These are phyloP conservation scores for Carpatolechia fugitivella DNA, from an alignment of 2,888 invertebrate genomes.

Conservation along the genomic window DNA sequence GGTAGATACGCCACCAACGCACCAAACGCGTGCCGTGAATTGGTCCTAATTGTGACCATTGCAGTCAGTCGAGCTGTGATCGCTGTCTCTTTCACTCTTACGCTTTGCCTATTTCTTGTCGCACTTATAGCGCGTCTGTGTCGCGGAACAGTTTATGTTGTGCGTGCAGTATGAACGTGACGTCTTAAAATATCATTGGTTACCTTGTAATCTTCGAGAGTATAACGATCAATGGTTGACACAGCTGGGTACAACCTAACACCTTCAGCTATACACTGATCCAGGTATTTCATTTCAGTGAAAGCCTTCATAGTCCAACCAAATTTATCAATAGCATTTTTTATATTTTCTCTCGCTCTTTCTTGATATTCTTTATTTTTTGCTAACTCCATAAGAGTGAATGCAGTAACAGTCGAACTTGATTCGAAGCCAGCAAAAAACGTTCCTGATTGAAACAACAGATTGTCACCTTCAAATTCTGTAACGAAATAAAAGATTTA, in stretches of 20 bases:
- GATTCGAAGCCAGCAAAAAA: slow-evolving; percentile 35
- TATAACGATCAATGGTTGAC: background rate
- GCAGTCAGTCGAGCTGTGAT: too few species aligned
- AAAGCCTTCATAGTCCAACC: slow-evolving; percentile 33
- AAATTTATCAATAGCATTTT: slow-evolving; percentile 22
- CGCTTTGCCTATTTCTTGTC: too few species aligned
- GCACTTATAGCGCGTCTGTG: too few species aligned
- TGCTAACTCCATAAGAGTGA: slow-evolving; percentile 27
- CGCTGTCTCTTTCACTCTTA: too few species aligned
- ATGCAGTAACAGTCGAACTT: background rate
- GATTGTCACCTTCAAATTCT: slow-evolving; percentile 34
- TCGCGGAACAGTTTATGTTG: too few species aligned
- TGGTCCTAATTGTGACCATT: too few species aligned
- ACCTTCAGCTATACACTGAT: slow-evolving; percentile 32
- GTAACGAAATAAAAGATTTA: background rate
- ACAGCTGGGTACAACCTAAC: slow-evolving; percentile 25
- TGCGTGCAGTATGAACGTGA: too few species aligned
- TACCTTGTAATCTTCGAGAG: background rate
- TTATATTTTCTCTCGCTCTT: slow-evolving; percentile 25
- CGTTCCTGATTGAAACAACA: slow-evolving; percentile 30
- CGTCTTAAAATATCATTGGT: too few species aligned
- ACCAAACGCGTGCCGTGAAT: too few species aligned
- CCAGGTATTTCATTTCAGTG: slow-evolving; percentile 32
- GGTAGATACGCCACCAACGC: too few species aligned
- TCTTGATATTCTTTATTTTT: slow-evolving; percentile 25